Base-by-base conservation (phyloP, 2,797 vertebrate species). In the Margarornis squamiger region DNA sequence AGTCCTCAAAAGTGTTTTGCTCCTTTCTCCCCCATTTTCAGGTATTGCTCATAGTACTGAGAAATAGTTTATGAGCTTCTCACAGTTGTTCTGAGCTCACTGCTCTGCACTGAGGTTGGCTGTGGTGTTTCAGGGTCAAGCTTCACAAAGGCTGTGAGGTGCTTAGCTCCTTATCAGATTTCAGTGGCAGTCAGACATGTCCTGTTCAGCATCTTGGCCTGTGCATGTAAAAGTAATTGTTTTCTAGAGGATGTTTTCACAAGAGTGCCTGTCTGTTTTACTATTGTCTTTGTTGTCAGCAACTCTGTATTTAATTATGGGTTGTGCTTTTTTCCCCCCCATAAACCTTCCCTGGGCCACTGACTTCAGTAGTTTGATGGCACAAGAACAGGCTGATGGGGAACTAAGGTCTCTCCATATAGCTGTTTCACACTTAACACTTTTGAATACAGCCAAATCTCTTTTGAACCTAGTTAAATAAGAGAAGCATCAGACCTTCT, bases 141-240 rank as follows among this genome's bases (percentile, higher is more conserved):
- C 68, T 78, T 68, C 85, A 65, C 76, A 66, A 66, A 93, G 36
- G 73, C 73, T 90, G 46, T 54, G 51, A 71, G 70, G 73, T 78
- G 76, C 29, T 94, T 67, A 93, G 59, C 83, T 92, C 66, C 74
- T 92, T 55, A 79, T 59, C 74, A 55, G 66, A 59, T 95, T 95
- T 81, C 92, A 93, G 58, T 5, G 7, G 79, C 88, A 93, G 76
- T 70, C 84, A 91, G 72, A 72, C 46, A 75, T 39, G 63, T 30
- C 45, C 49, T 22, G 68, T 70, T 55, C 71, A 70, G 13, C 62
- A 92, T 78, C 70, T 72, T 4, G 4, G 87, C 58, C 66, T 52
- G 43, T 54, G 66, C 80, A 86, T 24, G 55, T 59, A 92, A 90
- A 92, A 71, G 70, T 41, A 80, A 57, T 71, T 1, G 0, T 65